These are phyloP conservation scores for Nemopilema nomurai DNA, from an alignment of 30 jellyfish, hydroid and myxozoan genomes.

Conservation along the genomic window DNA sequence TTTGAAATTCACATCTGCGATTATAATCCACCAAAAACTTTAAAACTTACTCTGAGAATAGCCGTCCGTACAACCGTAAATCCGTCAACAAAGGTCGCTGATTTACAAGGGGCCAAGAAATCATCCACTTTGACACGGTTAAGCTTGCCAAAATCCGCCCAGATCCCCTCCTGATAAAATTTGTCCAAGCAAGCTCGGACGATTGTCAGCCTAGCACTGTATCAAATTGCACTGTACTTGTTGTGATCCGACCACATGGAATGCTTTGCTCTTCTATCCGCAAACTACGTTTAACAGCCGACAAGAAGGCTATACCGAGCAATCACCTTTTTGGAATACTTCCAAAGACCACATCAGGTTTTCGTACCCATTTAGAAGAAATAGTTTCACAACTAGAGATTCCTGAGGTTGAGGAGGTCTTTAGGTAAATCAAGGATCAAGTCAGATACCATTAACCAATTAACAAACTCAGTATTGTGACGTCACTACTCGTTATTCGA, in stretches of 20 bases:
- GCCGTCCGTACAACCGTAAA: not conserved
- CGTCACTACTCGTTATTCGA: too few relatives aligned
- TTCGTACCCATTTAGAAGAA: not conserved
- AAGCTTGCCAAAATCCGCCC: conserved; percentile 12
- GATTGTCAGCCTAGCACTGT: conserved; percentile 32
- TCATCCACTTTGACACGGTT: conserved; percentile 17
- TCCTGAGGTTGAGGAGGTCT: too few relatives aligned
- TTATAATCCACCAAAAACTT: not conserved
- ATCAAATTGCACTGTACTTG: conserved; percentile 12
- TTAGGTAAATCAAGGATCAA: too few relatives aligned
- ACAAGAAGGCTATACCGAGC: not conserved
- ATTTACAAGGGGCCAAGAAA: conserved; percentile 35
- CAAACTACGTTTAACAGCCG: not conserved
- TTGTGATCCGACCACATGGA: conserved; percentile 20
- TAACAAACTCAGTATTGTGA: too few relatives aligned
- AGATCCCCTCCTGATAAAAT: conserved; percentile 28
- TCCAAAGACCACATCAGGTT: not conserved
- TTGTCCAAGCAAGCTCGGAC: conserved; percentile 38
- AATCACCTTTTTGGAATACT: not conserved
- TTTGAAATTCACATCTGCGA: not conserved
- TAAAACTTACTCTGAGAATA: not conserved
- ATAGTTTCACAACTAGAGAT: not conserved
- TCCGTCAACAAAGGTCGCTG: conserved; percentile 21
- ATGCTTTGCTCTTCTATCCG: not conserved
- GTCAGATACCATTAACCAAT: too few relatives aligned